Conservation (phyloP, 2,888 invertebrate species). For the Aelia acuminata region DNA sequence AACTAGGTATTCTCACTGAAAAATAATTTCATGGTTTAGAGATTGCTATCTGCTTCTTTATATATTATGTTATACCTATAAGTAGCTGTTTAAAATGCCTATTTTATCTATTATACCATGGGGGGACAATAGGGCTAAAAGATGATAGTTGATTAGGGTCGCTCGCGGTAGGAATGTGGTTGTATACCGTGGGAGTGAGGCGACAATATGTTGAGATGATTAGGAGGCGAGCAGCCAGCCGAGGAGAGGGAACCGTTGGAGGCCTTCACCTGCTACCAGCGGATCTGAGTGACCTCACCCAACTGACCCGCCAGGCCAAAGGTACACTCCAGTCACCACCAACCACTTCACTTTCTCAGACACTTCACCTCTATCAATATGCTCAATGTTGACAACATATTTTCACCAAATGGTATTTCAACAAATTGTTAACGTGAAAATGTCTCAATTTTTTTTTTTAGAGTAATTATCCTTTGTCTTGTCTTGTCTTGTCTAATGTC, state of each 20-base stretch:
- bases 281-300: neutral
- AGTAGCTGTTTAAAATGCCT: neutral
- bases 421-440: constrained; percentile 33
- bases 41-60: neutral
- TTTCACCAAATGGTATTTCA: constrained; percentile 45
- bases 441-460: neutral
- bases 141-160: constrained; percentile 51
- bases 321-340: constrained; percentile 50
- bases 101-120: constrained; percentile 42
- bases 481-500: no score
- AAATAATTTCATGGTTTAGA: neutral
- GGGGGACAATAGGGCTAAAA: constrained; percentile 52
- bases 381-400: neutral
- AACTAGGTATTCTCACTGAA: neutral
- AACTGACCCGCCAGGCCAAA: constrained; percentile 14
- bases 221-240: constrained; percentile 48
- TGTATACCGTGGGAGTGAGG: constrained; percentile 58
- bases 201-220: constrained; percentile 58
- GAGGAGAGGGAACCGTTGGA: neutral
- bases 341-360: constrained; percentile 34
- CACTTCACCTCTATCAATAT: neutral
- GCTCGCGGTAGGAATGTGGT: constrained; percentile 47
- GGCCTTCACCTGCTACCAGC: neutral
- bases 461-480: neutral
- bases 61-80: neutral